Base-by-base conservation (phyloP, 1,140 invertebrate species). In the Habropoda laboriosa region DNA sequence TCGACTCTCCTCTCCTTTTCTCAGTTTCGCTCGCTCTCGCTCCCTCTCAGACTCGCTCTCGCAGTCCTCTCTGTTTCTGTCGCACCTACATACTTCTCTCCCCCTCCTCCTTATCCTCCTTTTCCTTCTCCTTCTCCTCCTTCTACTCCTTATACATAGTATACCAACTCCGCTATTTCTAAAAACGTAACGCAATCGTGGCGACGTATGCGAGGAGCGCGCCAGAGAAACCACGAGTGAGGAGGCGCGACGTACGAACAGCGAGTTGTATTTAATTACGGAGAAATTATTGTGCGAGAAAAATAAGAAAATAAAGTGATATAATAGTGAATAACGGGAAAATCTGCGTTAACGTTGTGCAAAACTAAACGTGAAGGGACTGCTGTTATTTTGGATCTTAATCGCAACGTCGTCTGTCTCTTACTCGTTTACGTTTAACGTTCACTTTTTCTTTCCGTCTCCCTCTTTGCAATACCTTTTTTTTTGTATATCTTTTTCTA, bases 311-410 rank as follows among this genome's bases (percentile, higher is more conserved):
- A 42, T 45, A 66, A 64, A 75, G 76, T 67, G 79, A 82, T 47
- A 58, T 55, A 68, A 72, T 60, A 86, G 87, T 85, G 87, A 86
- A 53, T 42, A 64, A 82, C 82, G n/a, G 71, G 67, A 73, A 60
- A 90, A 91, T 90, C 92, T 45, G 49, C 64, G 30, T 67, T 47
- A 55, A 42, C 67, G 45, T 78, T 53, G 91, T 86, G 91, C 92
- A 90, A 92, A 92, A 89, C 90, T 87, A 91, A 92, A 70, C 74
- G 57, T 79, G 71, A 57, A 73, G 27, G 32, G 49, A 60, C 47
- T 49, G 49, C 57, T 40, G 27, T 47, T 72, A 30, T 49, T 64
- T 73, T 63, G 21, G 30, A 73, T 73, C 47, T 63, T 60, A 38
- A 73, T 79, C 58, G 70, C 70, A 73, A 72, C 77, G 68, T 72